Evolutionary conservation across 2,888 invertebrate genomes (phyloP), one percentile per base, ranked within the genome.

Genomic region (Folsomia manolachei): DNA sequence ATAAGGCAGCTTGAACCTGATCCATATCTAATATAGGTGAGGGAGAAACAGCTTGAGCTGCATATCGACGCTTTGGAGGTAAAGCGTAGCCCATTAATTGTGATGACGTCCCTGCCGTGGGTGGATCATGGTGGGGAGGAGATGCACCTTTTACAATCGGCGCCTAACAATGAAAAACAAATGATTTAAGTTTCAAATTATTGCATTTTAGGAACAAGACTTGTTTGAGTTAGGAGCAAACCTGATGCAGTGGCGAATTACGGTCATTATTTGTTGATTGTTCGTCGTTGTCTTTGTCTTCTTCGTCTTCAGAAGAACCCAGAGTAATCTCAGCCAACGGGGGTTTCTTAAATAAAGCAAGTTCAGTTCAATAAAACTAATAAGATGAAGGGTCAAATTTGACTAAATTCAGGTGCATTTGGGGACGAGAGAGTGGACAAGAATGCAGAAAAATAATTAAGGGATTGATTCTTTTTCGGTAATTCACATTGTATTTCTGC

Each of bases 291-390:
- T 14, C 2, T 52, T 53, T 1, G 9, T 70, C 72, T 18, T 71
- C 75, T 4, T 79, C 78, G 18, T 76, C 77, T 67, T 77, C 78
- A 23, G 74, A 74, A 19, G 78, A 78, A 4, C 78, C 78, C 11
- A 81, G 71, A 4, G 81, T 80, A 14, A 81, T 80, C 1, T 80
- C 79, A 18, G 79, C 79, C 9, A 81, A 63, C 18, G 81, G 81
- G 9, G 79, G 79, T 53, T 78, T 78, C n/a, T n/a, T n/a, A n/a
- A n/a, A n/a, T n/a, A n/a, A n/a, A n/a, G n/a, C n/a, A n/a, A n/a
- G n/a, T n/a, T n/a, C n/a, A n/a, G n/a, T n/a, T n/a, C n/a, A n/a
- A n/a, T n/a, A n/a, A n/a, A n/a, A n/a, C n/a, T n/a, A n/a, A n/a
- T n/a, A n/a, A n/a, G 62, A 62, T 7, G 62, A 62, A 62, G 62